Evolutionary conservation across 2,797 vertebrate genomes (phyloP), one percentile per base, ranked within the genome.

Genomic region (Sparidentex hasta): DNA sequence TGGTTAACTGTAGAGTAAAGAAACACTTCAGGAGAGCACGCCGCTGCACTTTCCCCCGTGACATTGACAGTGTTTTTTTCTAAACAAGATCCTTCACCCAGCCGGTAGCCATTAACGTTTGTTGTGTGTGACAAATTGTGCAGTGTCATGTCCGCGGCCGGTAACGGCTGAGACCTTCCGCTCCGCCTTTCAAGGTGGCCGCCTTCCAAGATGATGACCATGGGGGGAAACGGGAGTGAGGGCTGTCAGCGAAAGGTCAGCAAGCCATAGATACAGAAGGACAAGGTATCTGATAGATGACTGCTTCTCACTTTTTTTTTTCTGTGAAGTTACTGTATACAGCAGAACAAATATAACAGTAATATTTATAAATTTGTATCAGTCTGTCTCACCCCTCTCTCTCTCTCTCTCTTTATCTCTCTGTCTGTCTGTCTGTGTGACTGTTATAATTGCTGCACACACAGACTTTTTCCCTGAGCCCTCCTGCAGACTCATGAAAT

Each of bases 401-500:
- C 16, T n/a, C n/a, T 20, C 55, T 33, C 43, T 56, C 11, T 47
- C 12, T 56, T 44, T 56, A 2, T 27, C 9, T 50, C 1, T 72
- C 8, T 43, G 0, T 27, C 61, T 43, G 0, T 27, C 61, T 50
- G 2, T 72, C 8, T 43, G 0, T 33, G 57, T 63, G 23, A 69
- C 21, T 71, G 25, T 44, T 65, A 43, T 80, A 76, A 85, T 62
- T 61, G 59, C 57, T 48, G 83, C 52, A 76, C 71, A 74, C 78
- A 81, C 41, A 57, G 46, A 61, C 21, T 46, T 78, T 84, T 77
- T 80, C 52, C 47, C 38, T 43, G 57, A 65, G 55, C 54, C 81
- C 77, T 75, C 83, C 82, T 68, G 78, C 76, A 84, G 87, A 81
- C 80, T 92, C 88, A 91, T 92, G 87, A 90, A 92, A 88, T 91